Percentiles rank a stretch among this genome's conserved stretches.
These are phyloP conservation scores for Tringa solitaria DNA, from an alignment of 2,113 vertebrate genomes.

Conservation along the genomic window DNA sequence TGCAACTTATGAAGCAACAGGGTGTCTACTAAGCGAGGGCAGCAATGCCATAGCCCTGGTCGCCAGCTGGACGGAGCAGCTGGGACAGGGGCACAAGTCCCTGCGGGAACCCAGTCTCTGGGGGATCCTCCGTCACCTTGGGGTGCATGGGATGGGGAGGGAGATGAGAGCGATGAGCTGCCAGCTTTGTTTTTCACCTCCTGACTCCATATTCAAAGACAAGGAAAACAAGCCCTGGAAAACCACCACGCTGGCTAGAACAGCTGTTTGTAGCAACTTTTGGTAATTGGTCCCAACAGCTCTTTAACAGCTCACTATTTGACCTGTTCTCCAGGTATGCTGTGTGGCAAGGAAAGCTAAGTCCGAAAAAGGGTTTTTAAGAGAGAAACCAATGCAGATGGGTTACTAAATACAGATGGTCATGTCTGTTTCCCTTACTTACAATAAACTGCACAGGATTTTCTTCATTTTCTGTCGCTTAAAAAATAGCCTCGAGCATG, in stretches of 20 bases:
- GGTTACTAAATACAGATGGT: background rate
- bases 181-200: background rate
- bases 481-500: background rate
- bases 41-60: background rate
- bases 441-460: background rate
- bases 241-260: background rate
- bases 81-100: rapidly evolving
- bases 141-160: background rate
- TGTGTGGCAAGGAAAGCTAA: background rate
- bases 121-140: rapidly evolving
- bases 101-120: background rate
- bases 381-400: background rate
- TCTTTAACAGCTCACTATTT: background rate
- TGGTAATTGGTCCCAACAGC: background rate
- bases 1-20: background rate
- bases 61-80: rapidly evolving
- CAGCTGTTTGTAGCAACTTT: background rate
- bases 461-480: background rate
- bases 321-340: background rate
- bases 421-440: background rate
- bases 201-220: background rate
- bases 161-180: background rate
- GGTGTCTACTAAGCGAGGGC: background rate
- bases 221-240: background rate
- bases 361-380: background rate